Base-by-base conservation (phyloP, 2,888 invertebrate genomes). In the Sinelater perroti region DNA sequence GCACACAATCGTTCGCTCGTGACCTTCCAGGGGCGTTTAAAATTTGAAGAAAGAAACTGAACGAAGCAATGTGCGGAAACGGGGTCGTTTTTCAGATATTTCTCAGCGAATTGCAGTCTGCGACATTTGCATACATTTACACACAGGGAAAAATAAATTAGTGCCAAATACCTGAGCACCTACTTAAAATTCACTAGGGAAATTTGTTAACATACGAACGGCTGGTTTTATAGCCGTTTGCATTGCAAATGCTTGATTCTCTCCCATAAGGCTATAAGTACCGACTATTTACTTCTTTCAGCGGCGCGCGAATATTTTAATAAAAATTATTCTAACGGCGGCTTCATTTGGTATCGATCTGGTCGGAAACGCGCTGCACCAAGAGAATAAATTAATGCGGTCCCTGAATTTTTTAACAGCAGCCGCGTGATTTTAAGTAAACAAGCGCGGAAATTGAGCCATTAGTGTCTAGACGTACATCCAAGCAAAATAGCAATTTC, bases 121-220 rank as follows among this genome's bases (percentile, higher is more conserved):
- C 40, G 31, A 8, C 35, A 53, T 53, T 53, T 53, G 45, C 53
- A 53, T 53, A 53, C 44, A 45, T 53, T 45, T 33, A 53, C 44
- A 45, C 24, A 53, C 44, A 33, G 52, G 30, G 28, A 53, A 53
- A 53, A 53, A 53, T 53, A 35, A 53, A 53, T 53, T 53, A 53
- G 44, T 44, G 45, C 53, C 44, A 53, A 53, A 45, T 53, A 53
- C 53, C 53, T 45, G 53, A 53, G 36, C 36, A 53, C 45, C 53
- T 45, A 53, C 53, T 53, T 53, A 45, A 45, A 53, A 53, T 53
- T 53, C 53, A 36, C 53, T 36, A 18, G 53, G 53, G 45, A 53
- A 53, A 53, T 53, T 53, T 44, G 45, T 53, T 53, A 36, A 53
- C 53, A 53, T 53, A 53, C 45, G 45, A 53, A 53, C 18, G 53